Evolutionary conservation across 2,797 vertebrate genomes (phyloP).

Genomic region (Chelidonichthys spinosus): DNA sequence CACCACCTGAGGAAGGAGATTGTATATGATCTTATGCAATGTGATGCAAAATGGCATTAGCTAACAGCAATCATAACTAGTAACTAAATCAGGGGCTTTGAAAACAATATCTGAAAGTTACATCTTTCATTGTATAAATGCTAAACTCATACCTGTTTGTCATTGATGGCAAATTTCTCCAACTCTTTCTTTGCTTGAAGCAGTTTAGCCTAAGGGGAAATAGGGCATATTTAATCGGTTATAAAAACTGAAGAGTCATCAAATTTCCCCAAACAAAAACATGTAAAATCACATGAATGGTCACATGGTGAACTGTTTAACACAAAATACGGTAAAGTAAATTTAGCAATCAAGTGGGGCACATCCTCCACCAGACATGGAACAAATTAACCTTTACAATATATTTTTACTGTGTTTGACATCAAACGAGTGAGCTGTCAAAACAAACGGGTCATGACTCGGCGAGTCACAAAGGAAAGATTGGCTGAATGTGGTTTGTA

Average conservation of each 20-base stretch:
- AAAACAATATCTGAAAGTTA: not conserved
- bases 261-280: not conserved
- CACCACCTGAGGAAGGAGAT: constrained; percentile 87
- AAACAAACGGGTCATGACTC: constrained; percentile 30
- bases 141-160: constrained; percentile 91
- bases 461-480: not conserved
- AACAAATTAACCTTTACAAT: constrained; percentile 31
- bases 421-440: constrained; percentile 19
- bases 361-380: not conserved
- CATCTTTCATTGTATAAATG: constrained; percentile 8
- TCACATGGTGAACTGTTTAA: not conserved
- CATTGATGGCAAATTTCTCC: constrained; percentile 94
- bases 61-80: not conserved
- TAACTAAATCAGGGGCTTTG: not conserved
- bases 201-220: constrained; percentile 87
- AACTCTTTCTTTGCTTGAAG: constrained; percentile 97
- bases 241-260: not conserved
- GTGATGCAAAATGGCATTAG: constrained; percentile 3
- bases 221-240: constrained; percentile 4
- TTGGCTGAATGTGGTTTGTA: constrained; percentile 13
- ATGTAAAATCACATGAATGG: not conserved
- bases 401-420: constrained; percentile 15
- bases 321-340: constrained; percentile 4
- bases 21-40: constrained; percentile 13
- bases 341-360: not conserved